phyloP scores from a whole-genome alignment of 2,888 invertebrate genomes.

The Phytoseiulus persimilis region DNA sequence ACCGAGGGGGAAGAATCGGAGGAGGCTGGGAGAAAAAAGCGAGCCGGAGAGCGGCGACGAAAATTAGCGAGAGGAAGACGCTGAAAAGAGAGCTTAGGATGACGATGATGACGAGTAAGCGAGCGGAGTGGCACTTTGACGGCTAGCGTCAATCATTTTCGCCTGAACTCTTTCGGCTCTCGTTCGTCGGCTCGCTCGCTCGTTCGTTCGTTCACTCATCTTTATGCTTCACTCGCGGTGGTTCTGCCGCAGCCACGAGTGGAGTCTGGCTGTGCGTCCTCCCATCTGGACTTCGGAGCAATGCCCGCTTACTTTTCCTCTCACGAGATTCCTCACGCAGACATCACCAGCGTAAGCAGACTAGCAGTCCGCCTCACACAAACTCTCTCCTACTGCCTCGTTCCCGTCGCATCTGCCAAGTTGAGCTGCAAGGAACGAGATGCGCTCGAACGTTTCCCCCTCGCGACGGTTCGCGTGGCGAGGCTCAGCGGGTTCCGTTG shows the following conservation, averaged over 20 bases:
- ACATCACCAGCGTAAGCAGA: not conserved
- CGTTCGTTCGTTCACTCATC: not conserved
- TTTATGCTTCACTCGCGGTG: not conserved
- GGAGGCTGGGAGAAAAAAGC: not conserved
- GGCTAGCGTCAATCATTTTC: not conserved
- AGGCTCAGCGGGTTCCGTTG: no score
- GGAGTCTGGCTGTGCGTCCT: not conserved
- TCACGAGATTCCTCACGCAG: not conserved
- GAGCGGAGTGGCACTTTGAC: not conserved
- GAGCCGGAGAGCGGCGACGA: not conserved
- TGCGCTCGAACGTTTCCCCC: not conserved
- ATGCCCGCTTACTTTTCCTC: not conserved
- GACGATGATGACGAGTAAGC: not conserved
- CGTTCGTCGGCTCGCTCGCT: not conserved
- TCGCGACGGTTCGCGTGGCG: no score
- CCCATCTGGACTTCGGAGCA: not conserved
- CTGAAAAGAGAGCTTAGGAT: not conserved
- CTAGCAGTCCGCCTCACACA: not conserved
- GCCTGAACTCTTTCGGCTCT: not conserved
- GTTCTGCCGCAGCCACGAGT: not conserved
- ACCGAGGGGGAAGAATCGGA: not conserved
- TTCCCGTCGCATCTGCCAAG: not conserved
- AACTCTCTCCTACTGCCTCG: not conserved
- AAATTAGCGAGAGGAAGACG: constrained; percentile 5
- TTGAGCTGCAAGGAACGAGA: not conserved